These are phyloP conservation scores for Yasuhikotakia modesta DNA, from an alignment of 2,797 vertebrate species.

Conservation along the genomic window DNA sequence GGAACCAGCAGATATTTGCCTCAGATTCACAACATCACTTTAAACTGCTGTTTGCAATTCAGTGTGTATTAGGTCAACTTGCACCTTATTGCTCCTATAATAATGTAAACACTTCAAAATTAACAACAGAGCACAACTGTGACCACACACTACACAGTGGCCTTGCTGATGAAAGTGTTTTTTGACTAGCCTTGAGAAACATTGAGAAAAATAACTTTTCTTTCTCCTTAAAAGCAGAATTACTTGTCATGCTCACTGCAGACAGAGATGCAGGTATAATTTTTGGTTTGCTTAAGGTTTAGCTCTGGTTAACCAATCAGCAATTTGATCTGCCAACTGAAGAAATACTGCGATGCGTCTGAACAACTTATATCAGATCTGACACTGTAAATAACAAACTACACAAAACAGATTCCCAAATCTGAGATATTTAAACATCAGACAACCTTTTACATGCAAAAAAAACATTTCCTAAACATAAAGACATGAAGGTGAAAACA, in stretches of 20 bases:
- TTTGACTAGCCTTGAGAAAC: not conserved
- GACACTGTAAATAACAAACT: slow-evolving; percentile 35
- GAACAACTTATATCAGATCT: slow-evolving; percentile 28
- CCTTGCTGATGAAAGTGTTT: not conserved
- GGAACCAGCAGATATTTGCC: not conserved
- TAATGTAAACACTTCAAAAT: not conserved
- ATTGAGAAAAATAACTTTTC: too few species aligned
- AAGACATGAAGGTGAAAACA: too few species aligned
- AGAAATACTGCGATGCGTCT: slow-evolving; percentile 13
- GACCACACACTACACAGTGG: not conserved
- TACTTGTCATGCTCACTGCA: not conserved
- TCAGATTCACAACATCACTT: not conserved
- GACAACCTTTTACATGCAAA: too few species aligned
- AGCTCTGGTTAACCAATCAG: slow-evolving; percentile 50
- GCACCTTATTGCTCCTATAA: not conserved
- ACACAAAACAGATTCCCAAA: slow-evolving; percentile 12
- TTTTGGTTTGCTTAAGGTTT: slow-evolving; percentile 53
- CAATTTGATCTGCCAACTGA: slow-evolving; percentile 33
- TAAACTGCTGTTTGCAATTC: not conserved
- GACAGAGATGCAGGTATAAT: slow-evolving; percentile 41
- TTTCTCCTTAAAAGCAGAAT: not conserved
- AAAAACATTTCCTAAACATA: too few species aligned
- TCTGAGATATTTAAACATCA: not conserved
- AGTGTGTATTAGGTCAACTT: not conserved
- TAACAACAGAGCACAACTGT: not conserved